Conservation (phyloP, 2,113 vertebrate species). For the Turnix velox region DNA sequence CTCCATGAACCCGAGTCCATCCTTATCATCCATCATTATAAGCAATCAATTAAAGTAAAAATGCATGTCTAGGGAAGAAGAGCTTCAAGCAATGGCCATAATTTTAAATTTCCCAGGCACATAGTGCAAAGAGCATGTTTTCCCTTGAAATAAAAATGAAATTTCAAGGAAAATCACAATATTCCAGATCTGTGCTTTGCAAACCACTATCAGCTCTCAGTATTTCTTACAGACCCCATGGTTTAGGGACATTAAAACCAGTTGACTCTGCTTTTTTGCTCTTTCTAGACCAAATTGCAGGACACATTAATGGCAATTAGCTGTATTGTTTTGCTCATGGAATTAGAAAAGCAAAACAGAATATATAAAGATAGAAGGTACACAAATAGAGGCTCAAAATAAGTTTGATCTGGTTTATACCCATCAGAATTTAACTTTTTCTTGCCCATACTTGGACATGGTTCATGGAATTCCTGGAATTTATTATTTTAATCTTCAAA, state of each 20-base stretch:
- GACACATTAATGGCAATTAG: neutral
- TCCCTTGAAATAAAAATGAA: neutral
- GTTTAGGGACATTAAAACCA: neutral
- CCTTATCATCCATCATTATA: neutral
- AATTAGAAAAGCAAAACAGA: neutral
- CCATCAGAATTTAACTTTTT: neutral
- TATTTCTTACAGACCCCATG: neutral
- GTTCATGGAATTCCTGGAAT: neutral
- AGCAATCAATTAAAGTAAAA: neutral
- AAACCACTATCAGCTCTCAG: neutral
- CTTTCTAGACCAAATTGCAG: neutral
- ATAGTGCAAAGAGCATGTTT: neutral
- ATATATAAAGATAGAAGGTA: neutral
- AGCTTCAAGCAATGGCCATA: neutral
- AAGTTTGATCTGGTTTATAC: neutral
- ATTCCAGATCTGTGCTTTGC: neutral
- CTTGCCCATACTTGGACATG: rapidly evolving
- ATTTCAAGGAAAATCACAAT: neutral
- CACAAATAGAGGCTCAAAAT: neutral
- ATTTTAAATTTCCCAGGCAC: neutral
- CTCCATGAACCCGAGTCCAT: neutral
- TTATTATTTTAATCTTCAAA: neutral
- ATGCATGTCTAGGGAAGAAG: neutral
- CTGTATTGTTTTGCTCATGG: neutral
- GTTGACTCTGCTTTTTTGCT: neutral